Percentiles rank a stretch among this genome's conserved stretches.
phyloP scores from a whole-genome alignment of 1,140 invertebrate species.

The Bathynomus jamesi region DNA sequence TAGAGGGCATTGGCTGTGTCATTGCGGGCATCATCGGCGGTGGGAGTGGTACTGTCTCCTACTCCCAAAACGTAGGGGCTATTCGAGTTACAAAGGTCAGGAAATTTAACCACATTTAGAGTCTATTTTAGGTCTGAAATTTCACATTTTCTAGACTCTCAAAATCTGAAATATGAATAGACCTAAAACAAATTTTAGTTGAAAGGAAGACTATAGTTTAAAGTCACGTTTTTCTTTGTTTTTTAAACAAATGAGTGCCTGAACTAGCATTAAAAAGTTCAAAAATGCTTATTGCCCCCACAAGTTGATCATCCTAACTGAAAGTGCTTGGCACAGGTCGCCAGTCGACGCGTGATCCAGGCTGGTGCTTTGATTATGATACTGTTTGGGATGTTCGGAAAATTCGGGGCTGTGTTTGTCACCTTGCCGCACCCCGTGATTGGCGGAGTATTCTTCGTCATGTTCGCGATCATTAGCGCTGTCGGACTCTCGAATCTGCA shows the following conservation, averaged over 20 bases:
- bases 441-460: constrained; percentile 75
- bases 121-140: too few species aligned
- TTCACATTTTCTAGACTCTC: too few species aligned
- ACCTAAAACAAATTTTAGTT: too few species aligned
- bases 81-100: constrained; percentile 59
- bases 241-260: too few species aligned
- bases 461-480: constrained; percentile 76
- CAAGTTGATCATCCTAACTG: too few species aligned
- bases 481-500: constrained; percentile 64
- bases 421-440: constrained; percentile 80
- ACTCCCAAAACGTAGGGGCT: constrained; percentile 80
- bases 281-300: too few species aligned
- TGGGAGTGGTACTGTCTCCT: constrained; percentile 77
- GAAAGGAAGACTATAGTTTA: too few species aligned
- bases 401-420: constrained; percentile 76
- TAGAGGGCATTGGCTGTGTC: constrained; percentile 73
- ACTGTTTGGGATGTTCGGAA: constrained; percentile 66
- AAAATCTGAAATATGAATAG: too few species aligned
- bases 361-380: constrained; percentile 69
- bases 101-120: background rate
- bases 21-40: constrained; percentile 71
- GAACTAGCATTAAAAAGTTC: too few species aligned
- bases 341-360: constrained; percentile 74
- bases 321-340: too few species aligned
- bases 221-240: too few species aligned